phyloP scores from a whole-genome alignment of 2,113 vertebrate species.

The Sula dactylatra region DNA sequence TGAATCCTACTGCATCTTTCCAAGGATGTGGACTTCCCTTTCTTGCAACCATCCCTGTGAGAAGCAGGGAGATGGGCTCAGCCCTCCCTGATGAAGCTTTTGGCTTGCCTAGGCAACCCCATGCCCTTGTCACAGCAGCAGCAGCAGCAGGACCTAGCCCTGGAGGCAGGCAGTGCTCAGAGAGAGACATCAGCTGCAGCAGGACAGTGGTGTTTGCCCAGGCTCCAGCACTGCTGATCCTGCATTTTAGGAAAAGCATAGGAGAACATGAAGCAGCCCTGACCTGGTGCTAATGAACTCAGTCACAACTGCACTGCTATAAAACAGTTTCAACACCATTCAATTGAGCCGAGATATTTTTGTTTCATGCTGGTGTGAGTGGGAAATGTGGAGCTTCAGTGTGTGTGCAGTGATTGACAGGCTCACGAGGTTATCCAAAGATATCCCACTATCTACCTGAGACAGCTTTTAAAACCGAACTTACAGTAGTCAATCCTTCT shows the following conservation, averaged over 20 bases:
- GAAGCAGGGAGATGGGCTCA: not conserved
- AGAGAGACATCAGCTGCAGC: not conserved
- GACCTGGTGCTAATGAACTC: not conserved
- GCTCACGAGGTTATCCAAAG: not conserved
- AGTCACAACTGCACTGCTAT: accelerated
- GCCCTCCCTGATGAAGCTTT: accelerated
- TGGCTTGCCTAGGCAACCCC: no score
- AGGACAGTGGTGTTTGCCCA: not conserved
- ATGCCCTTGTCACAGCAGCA: accelerated
- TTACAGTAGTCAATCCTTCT: not conserved
- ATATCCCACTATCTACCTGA: not conserved
- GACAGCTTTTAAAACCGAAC: not conserved
- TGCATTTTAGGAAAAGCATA: not conserved
- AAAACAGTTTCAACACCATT: not conserved
- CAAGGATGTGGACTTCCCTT: accelerated
- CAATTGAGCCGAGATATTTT: not conserved
- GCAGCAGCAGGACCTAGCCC: not conserved
- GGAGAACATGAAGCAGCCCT: not conserved
- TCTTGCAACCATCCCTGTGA: accelerated
- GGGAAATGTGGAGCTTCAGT: not conserved
- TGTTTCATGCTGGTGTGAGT: not conserved
- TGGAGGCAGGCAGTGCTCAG: not conserved
- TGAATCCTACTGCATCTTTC: not conserved
- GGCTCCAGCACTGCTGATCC: not conserved
- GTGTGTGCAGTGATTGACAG: not conserved